Base-by-base conservation (phyloP, 2,113 vertebrate genomes). In the Hemichromis elongatus region DNA sequence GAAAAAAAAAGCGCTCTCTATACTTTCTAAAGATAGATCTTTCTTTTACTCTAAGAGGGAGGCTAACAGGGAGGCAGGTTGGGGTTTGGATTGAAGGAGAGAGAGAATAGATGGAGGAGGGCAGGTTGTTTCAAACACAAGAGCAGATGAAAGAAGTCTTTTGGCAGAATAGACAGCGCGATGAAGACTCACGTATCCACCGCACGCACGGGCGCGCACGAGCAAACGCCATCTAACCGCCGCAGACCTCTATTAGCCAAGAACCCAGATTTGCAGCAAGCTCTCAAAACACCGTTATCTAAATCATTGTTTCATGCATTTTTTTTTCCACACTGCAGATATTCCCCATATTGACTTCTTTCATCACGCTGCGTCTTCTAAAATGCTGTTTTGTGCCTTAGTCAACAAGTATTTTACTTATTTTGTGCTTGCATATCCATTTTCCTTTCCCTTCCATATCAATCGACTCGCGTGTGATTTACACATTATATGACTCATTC, bases 51-150 rank as follows among this genome's bases (percentile, higher is more conserved):
- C 75, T 18, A 19, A 91, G 85, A 93, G 79, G 75, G 82, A 54
- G 82, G 57, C 89, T 88, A 89, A 91, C 88, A 81, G 91, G 86
- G 85, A 92, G 89, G 86, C 89, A 90, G 92, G 86, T 87, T 79
- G 82, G 78, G 84, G 59, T 88, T 86, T 86, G 81, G 70, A 86
- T 28, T 83, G 89, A 87, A 82, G 85, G 63, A 89, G 70, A 82
- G 84, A 84, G 59, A 83, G 83, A 55, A 81, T 30, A 55, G 85
- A 85, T 80, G 80, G 86, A 90, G 85, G 88, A 91, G 91, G 89
- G 86, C 90, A 92, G 93, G 90, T 91, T 93, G 88, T 95, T 94
- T 94, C 42, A 92, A 94, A 94, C 88, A 90, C 89, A 95, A 88
- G 88, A 91, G 91, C 89, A 92, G 88, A 95, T 94, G 89, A 95